Percentiles rank a stretch among this genome's conserved stretches.
phyloP scores from a whole-genome alignment of 2,113 vertebrate genomes.

The Ellobius talpinus region DNA sequence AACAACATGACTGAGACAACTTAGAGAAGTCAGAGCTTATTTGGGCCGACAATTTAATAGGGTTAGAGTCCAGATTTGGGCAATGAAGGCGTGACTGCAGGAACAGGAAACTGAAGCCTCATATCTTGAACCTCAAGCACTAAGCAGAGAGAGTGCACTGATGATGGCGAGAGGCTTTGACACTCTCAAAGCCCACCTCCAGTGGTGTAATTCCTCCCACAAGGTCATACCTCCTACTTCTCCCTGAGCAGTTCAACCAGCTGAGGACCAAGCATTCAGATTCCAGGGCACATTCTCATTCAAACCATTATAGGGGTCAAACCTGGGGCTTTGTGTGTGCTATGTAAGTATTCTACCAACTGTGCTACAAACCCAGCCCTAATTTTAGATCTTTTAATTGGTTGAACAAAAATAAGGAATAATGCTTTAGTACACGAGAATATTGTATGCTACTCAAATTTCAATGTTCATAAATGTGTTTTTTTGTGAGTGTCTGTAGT shows the following conservation, averaged over 20 bases:
- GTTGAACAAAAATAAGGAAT: background rate
- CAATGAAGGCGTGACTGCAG: background rate
- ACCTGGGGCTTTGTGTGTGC: background rate
- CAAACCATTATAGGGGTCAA: background rate
- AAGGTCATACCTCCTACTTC: background rate
- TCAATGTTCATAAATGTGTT: background rate
- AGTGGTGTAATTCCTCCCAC: background rate
- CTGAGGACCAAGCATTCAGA: background rate
- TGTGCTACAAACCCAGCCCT: background rate
- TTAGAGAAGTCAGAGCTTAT: background rate
- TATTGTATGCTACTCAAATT: conserved; percentile 30
- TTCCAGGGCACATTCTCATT: too few relatives aligned
- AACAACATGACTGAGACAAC: background rate
- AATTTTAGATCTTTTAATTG: background rate
- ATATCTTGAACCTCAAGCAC: background rate
- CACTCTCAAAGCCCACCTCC: background rate
- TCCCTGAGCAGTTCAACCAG: background rate
- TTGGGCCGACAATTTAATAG: background rate
- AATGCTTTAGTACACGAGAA: background rate
- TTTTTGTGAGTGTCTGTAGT: background rate
- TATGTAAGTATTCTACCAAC: background rate
- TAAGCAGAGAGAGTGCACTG: background rate
- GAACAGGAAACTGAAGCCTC: background rate
- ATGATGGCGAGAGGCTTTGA: background rate
- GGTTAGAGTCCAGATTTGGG: background rate